phyloP scores from a whole-genome alignment of 2,888 invertebrate species.

The Odontocerum albicorne region DNA sequence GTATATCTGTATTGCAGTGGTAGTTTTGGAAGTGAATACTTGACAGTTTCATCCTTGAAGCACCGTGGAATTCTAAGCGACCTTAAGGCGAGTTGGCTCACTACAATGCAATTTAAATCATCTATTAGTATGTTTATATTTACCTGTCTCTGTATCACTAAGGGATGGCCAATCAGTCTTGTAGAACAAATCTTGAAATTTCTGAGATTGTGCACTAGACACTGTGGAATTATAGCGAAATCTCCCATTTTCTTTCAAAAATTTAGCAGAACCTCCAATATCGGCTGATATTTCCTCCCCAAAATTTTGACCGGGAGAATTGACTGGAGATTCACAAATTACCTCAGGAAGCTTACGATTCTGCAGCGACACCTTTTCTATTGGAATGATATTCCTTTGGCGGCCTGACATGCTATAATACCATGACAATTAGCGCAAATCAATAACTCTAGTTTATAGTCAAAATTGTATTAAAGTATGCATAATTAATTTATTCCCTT shows the following conservation, averaged over 20 bases:
- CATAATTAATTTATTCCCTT: too few relatives aligned
- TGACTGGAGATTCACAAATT: slow-evolving; percentile 14
- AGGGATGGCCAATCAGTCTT: slow-evolving; percentile 33
- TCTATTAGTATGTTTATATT: not conserved
- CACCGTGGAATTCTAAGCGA: too few relatives aligned
- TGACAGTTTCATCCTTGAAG: too few relatives aligned
- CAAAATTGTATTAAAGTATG: too few relatives aligned
- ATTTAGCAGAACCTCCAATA: not conserved
- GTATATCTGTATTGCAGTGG: too few relatives aligned
- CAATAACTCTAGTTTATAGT: not conserved
- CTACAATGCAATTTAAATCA: too few relatives aligned
- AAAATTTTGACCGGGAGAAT: slow-evolving; percentile 14
- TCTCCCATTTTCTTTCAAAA: not conserved
- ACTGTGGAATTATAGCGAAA: slow-evolving; percentile 17
- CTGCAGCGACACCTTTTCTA: slow-evolving; percentile 18
- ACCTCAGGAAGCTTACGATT: slow-evolving; percentile 27
- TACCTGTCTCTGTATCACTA: slow-evolving; percentile 35
- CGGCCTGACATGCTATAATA: slow-evolving; percentile 25
- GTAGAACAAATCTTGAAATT: slow-evolving; percentile 30
- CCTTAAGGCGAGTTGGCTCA: too few relatives aligned
- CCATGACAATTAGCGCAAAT: not conserved
- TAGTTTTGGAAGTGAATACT: too few relatives aligned
- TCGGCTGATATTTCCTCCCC: slow-evolving; percentile 14
- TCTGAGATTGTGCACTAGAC: slow-evolving; percentile 31
- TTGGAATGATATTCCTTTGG: slow-evolving; percentile 23